These are phyloP conservation scores for Coptodon bakossiorum DNA, from an alignment of 2,113 vertebrate genomes.

Conservation along the genomic window DNA sequence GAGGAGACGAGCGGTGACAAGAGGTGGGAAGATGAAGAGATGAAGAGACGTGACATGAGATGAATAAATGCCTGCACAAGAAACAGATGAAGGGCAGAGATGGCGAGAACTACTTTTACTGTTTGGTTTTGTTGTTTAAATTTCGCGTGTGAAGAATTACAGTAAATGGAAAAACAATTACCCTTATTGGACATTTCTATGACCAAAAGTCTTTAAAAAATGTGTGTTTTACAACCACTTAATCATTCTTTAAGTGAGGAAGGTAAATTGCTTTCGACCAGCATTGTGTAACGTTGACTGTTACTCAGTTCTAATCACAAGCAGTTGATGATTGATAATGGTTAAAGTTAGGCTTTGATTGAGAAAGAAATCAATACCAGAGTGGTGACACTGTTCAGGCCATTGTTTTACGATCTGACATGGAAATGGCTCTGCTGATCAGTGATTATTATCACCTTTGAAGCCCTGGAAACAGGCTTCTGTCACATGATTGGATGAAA, in stretches of 20 bases:
- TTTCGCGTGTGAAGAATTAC: not conserved
- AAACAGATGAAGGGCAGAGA: not conserved
- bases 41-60: not conserved
- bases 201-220: not conserved
- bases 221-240: not conserved
- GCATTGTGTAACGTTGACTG: slow-evolving; percentile 1
- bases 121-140: not conserved
- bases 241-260: not conserved
- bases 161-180: not conserved
- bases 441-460: not conserved
- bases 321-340: not conserved
- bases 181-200: not conserved
- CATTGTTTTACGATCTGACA: not conserved
- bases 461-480: slow-evolving; percentile 1
- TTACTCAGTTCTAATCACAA: slow-evolving; percentile 1
- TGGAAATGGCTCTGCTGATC: not conserved
- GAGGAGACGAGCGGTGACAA: not conserved
- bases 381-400: not conserved
- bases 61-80: not conserved
- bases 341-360: not conserved
- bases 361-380: not conserved
- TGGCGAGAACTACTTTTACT: not conserved
- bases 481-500: not conserved
- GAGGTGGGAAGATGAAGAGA: not conserved
- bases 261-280: not conserved